phyloP scores from a whole-genome alignment of 2,888 invertebrate species.

The Ligdia adustata region DNA sequence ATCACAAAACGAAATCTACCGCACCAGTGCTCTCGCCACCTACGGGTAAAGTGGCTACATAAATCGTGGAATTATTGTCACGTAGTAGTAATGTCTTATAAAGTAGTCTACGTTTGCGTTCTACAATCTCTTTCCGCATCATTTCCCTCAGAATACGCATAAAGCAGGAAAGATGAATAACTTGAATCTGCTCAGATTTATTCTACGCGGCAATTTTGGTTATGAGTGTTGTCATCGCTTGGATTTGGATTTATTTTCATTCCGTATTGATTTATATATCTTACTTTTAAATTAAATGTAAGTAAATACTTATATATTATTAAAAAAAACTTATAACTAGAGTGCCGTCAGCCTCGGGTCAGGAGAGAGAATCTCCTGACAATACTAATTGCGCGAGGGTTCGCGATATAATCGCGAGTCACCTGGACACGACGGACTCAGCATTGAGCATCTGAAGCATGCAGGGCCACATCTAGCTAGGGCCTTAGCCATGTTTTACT shows the following conservation, averaged over 20 bases:
- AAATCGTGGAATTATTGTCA: conserved; percentile 3
- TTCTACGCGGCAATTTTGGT: not conserved
- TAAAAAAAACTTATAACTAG: too few relatives aligned
- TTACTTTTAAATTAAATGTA: too few relatives aligned
- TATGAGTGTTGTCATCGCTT: conserved; percentile 7
- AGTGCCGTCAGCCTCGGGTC: too few relatives aligned
- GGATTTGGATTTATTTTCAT: not conserved
- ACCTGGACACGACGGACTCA: too few relatives aligned
- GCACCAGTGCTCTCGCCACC: not conserved
- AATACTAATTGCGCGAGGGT: too few relatives aligned
- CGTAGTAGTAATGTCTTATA: conserved; percentile 4
- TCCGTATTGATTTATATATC: not conserved
- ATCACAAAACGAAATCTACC: not conserved
- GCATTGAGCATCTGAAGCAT: too few relatives aligned
- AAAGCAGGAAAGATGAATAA: conserved; percentile 18
- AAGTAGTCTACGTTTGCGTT: conserved; percentile 7
- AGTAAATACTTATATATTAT: too few relatives aligned
- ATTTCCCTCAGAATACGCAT: conserved; percentile 12
- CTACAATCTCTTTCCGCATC: conserved; percentile 14
- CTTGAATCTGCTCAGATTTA: conserved; percentile 15
- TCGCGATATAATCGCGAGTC: too few relatives aligned
- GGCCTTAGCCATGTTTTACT: too few relatives aligned
- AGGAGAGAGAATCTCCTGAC: too few relatives aligned
- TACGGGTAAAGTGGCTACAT: conserved; percentile 2
- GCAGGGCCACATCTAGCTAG: too few relatives aligned